A percentile compares a stretch with the other conserved stretches of the same genome.
phyloP scores from a whole-genome alignment of 2,888 invertebrate genomes.

The Ophonus ardosiacus region DNA sequence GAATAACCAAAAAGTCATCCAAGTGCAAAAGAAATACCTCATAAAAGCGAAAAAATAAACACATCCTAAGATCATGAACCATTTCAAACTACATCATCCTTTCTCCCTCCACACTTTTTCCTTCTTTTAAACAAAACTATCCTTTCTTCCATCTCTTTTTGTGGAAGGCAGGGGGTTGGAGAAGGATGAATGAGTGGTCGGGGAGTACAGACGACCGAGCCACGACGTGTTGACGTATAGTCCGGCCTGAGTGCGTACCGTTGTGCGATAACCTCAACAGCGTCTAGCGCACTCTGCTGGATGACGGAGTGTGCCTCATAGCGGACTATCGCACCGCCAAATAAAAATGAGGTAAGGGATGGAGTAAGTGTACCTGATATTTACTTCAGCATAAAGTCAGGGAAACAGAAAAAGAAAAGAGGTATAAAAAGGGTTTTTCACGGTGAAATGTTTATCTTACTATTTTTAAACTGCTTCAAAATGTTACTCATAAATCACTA shows the following conservation, averaged over 20 bases:
- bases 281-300: conserved; percentile 64
- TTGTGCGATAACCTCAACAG: conserved; percentile 45
- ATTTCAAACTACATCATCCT: too few species aligned
- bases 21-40: too few species aligned
- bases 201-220: conserved; percentile 34
- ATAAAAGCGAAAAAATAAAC: too few species aligned
- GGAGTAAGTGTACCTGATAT: neutral
- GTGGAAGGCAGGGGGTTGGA: neutral
- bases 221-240: conserved; percentile 41
- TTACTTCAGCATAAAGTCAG: neutral
- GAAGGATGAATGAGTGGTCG: conserved; percentile 68
- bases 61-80: too few species aligned
- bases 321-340: conserved; percentile 25
- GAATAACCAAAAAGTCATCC: too few species aligned
- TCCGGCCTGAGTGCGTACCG: conserved; percentile 36
- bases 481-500: too few species aligned
- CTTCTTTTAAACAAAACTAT: neutral
- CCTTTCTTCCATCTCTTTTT: neutral
- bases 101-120: too few species aligned
- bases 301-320: neutral
- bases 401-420: too few species aligned
- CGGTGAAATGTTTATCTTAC: neutral
- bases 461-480: too few species aligned
- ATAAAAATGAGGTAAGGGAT: neutral
- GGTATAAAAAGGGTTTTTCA: neutral